These are phyloP conservation scores for Pristionchus entomophagus DNA, from an alignment of 2,888 invertebrate species.

Conservation along the genomic window DNA sequence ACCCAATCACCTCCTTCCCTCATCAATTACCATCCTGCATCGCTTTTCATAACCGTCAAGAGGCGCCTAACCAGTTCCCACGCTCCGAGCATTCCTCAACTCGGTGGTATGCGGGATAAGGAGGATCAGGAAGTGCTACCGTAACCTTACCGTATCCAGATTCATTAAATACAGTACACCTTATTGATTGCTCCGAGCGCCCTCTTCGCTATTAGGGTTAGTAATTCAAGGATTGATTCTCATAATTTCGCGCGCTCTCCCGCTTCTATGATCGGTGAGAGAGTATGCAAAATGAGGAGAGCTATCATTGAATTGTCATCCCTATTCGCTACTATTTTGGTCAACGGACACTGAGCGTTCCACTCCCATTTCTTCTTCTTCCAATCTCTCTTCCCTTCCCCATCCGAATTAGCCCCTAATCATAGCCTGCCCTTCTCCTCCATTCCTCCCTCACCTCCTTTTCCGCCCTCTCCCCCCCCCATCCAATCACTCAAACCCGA, in stretches of 20 bases:
- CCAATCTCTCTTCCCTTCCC: neutral
- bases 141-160: neutral
- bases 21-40: neutral
- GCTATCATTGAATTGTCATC: no score
- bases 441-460: neutral
- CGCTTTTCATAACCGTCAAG: neutral
- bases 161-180: no score
- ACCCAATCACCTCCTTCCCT: neutral
- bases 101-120: neutral
- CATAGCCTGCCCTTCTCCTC: constrained; percentile 10
- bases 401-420: constrained; percentile 21
- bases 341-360: no score
- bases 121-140: neutral
- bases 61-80: neutral
- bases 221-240: no score
- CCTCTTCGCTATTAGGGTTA: no score
- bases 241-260: no score
- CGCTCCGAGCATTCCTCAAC: neutral
- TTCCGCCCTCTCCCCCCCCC: neutral
- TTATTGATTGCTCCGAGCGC: no score
- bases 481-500: neutral
- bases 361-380: neutral
- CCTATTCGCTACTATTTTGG: no score
- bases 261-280: no score
- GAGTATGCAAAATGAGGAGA: no score